Evolutionary conservation across 2,797 vertebrate genomes (phyloP).

Genomic region (Nothura maculosa): DNA sequence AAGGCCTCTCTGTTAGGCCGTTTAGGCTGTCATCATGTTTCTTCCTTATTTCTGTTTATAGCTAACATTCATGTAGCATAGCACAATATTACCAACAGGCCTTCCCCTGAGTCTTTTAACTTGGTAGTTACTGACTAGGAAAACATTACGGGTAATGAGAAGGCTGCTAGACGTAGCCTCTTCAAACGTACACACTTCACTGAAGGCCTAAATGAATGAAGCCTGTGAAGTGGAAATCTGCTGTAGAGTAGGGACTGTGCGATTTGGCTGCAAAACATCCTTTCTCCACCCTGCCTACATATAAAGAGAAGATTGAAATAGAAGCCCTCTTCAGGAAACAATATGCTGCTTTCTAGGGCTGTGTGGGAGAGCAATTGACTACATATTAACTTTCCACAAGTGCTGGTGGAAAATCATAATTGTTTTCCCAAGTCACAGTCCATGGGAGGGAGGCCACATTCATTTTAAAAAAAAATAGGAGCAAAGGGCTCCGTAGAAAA

Average conservation of each 20-base stretch:
- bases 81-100: not conserved
- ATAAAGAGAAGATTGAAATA: not conserved
- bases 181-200: not conserved
- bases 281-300: not conserved
- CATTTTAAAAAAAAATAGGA: not conserved
- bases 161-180: not conserved
- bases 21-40: not conserved
- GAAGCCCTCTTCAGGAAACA: slow-evolving; percentile 1
- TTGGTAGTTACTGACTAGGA: not conserved
- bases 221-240: not conserved
- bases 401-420: not conserved
- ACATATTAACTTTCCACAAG: not conserved
- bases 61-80: not conserved
- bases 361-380: not conserved
- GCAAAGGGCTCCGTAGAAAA: not conserved
- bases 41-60: not conserved
- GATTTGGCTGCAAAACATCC: not conserved
- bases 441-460: not conserved
- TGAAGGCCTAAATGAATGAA: not conserved
- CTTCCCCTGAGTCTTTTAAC: not conserved
- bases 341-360: fast-evolving
- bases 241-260: not conserved
- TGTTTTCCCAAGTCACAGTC: not conserved
- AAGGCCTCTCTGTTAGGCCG: not conserved
- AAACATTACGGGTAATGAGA: not conserved